phyloP scores from a whole-genome alignment of 2,113 vertebrate species.

The Cervus canadensis region DNA sequence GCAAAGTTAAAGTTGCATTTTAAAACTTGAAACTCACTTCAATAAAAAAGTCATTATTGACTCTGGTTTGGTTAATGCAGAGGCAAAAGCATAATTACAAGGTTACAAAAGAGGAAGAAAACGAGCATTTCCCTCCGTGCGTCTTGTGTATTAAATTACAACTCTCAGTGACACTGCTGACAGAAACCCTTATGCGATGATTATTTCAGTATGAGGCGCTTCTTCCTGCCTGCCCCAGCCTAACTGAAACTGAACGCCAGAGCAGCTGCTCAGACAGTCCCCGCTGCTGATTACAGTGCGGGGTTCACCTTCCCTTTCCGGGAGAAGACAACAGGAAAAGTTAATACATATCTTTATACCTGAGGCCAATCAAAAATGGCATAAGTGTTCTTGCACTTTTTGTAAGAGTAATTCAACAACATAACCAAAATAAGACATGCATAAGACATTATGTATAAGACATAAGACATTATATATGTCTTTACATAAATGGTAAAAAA shows the following conservation, averaged over 20 bases:
- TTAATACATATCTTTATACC: background rate
- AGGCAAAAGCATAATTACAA: constrained; percentile 49
- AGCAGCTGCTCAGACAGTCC: background rate
- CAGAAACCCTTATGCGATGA: background rate
- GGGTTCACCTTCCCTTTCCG: background rate
- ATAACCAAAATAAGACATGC: background rate
- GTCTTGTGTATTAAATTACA: constrained; percentile 52
- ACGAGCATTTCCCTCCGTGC: background rate
- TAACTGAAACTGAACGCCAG: background rate
- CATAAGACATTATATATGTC: background rate
- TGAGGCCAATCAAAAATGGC: background rate
- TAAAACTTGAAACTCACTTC: constrained; percentile 25
- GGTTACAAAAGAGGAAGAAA: constrained; percentile 39
- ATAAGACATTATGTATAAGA: background rate
- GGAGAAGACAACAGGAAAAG: background rate
- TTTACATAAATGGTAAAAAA: background rate
- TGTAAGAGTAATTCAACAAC: background rate
- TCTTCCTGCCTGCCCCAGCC: constrained; percentile 1
- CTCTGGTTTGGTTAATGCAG: background rate
- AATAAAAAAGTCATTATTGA: constrained; percentile 25
- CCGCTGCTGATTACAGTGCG: fast-evolving
- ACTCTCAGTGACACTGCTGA: constrained; percentile 20
- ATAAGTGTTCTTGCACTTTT: background rate
- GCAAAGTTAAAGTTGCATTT: background rate
- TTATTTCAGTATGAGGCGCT: constrained; percentile 37